Evolutionary conservation across 2,888 invertebrate genomes (phyloP).

Genomic region (Tetranychus truncatus): DNA sequence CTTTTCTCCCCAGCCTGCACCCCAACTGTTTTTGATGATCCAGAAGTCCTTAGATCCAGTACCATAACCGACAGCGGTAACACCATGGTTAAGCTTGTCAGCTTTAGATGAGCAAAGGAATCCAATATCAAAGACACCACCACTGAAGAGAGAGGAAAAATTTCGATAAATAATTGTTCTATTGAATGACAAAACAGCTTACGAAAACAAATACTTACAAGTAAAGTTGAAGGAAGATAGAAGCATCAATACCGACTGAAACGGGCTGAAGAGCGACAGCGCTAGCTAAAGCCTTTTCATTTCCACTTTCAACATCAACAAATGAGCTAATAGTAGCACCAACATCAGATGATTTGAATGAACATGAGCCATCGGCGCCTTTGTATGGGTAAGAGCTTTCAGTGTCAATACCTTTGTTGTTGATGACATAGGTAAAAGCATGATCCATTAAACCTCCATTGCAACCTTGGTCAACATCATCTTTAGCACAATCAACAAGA

Average conservation of each 20-base stretch:
- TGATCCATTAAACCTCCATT: conserved; percentile 47
- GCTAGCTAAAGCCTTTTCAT: conserved; percentile 51
- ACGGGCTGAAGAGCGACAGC: conserved; percentile 63
- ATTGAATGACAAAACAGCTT: background rate
- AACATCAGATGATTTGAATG: conserved; percentile 37
- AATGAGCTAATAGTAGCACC: conserved; percentile 67
- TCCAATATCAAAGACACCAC: background rate
- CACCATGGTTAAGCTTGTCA: conserved; percentile 56
- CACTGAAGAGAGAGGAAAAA: background rate
- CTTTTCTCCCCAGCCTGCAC: conserved; percentile 54
- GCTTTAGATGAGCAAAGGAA: background rate
- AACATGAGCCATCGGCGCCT: conserved; percentile 20
- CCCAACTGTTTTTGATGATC: conserved; percentile 65
- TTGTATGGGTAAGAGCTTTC: conserved; percentile 30
- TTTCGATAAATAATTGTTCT: background rate
- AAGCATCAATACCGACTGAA: conserved; percentile 74
- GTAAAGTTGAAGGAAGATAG: conserved; percentile 67
- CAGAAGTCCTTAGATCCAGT: conserved; percentile 46
- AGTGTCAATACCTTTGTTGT: conserved; percentile 47
- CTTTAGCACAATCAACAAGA: conserved; percentile 62
- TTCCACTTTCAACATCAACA: conserved; percentile 42
- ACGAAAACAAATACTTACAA: conserved; percentile 15
- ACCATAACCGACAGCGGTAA: conserved; percentile 64
- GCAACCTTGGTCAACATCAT: conserved; percentile 64
- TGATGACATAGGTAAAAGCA: conserved; percentile 41